Evolutionary conservation across 2,888 invertebrate species (phyloP).

Genomic region (Agriopis leucophaearia): DNA sequence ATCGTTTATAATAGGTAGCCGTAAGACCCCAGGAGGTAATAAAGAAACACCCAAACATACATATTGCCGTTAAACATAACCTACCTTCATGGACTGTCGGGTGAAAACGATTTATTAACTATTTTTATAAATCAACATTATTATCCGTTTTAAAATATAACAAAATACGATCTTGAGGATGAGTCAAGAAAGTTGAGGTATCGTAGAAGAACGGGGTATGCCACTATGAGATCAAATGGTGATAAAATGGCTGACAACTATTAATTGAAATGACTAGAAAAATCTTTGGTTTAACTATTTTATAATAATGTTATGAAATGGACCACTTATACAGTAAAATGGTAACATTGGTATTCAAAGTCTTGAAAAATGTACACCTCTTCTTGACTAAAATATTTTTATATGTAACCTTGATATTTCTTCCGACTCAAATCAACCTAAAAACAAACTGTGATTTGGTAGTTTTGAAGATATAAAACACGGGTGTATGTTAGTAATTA

Average conservation of each 20-base stretch:
- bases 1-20: too few species aligned
- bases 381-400: neutral
- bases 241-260: constrained; percentile 40
- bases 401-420: neutral
- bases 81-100: too few species aligned
- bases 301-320: constrained; percentile 32
- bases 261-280: constrained; percentile 57
- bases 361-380: constrained; percentile 7
- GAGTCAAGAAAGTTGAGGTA: neutral
- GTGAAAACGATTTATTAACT: too few species aligned
- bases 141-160: neutral
- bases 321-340: constrained; percentile 39
- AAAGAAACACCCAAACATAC: too few species aligned
- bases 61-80: too few species aligned
- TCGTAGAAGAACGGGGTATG: constrained; percentile 7
- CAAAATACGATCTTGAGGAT: neutral
- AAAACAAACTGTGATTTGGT: neutral
- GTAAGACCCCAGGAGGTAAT: too few species aligned
- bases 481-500: neutral
- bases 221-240: constrained; percentile 56
- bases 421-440: neutral
- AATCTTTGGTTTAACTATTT: constrained; percentile 50
- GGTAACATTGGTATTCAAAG: constrained; percentile 23
- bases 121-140: neutral
- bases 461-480: neutral